Evolutionary conservation across 2,797 vertebrate species (phyloP).

Genomic region (Halcyon leucocephala): DNA sequence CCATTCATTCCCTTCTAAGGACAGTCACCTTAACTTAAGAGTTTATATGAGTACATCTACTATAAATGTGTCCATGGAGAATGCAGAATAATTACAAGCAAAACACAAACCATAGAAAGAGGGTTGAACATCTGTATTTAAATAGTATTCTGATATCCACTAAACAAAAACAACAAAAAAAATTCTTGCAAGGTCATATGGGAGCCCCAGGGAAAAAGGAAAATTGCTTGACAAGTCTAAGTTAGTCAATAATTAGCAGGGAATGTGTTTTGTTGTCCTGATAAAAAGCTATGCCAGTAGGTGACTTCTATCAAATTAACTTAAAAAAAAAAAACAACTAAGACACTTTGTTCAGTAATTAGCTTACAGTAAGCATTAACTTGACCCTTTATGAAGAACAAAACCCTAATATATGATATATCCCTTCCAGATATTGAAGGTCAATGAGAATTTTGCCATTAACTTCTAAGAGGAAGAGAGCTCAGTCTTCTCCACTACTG

Average conservation of each 20-base stretch:
- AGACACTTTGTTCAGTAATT: background rate
- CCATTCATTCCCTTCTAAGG: background rate
- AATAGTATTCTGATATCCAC: background rate
- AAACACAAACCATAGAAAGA: background rate
- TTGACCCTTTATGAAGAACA: background rate
- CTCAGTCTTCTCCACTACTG: background rate
- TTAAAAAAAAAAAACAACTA: background rate
- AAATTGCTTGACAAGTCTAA: background rate
- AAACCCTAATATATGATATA: background rate
- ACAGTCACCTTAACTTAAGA: background rate
- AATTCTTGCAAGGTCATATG: background rate
- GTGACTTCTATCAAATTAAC: background rate
- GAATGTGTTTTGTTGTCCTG: background rate
- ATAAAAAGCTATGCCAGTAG: background rate
- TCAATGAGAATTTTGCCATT: background rate
- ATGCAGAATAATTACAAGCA: background rate
- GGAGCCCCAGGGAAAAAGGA: background rate
- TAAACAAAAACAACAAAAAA: background rate
- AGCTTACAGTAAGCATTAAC: background rate
- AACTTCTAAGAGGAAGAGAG: background rate
- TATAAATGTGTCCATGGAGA: background rate
- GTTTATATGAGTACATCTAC: background rate
- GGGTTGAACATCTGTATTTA: background rate
- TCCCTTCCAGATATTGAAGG: background rate
- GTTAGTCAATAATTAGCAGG: background rate